phyloP scores from a whole-genome alignment of 2,797 vertebrate genomes.

The Schizopygopsis pylzovi region DNA sequence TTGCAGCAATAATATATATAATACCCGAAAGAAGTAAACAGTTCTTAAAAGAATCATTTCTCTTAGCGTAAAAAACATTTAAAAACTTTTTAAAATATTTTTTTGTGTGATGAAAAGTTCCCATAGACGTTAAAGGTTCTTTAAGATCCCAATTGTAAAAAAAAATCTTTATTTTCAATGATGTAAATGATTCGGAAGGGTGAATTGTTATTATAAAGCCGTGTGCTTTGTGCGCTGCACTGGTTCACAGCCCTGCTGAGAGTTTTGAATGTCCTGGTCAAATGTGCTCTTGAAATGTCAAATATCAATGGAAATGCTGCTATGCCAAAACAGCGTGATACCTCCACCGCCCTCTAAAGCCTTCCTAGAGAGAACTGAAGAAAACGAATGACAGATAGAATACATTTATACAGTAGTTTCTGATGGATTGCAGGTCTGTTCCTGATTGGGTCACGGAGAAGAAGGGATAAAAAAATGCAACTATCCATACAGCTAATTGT shows the following conservation, averaged over 20 bases:
- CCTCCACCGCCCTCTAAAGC: conserved; percentile 16
- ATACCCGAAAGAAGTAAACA: too few relatives aligned
- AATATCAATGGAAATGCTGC: conserved; percentile 43
- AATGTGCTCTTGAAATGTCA: conserved; percentile 49
- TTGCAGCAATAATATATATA: too few relatives aligned
- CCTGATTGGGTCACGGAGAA: neutral
- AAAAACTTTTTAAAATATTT: too few relatives aligned
- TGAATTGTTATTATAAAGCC: conserved; percentile 45
- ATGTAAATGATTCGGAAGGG: conserved; percentile 34
- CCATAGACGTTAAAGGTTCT: neutral
- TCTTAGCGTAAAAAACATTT: too few relatives aligned
- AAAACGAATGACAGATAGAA: neutral
- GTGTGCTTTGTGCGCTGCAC: conserved; percentile 45
- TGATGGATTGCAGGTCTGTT: neutral
- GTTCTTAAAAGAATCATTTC: too few relatives aligned
- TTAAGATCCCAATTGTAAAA: neutral
- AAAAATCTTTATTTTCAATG: neutral
- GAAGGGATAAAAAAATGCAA: neutral
- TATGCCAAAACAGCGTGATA: conserved; percentile 42
- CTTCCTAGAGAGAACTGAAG: neutral
- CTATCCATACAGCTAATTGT: neutral
- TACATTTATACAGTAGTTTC: neutral
- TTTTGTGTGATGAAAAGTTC: neutral
- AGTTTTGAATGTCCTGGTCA: conserved; percentile 49
- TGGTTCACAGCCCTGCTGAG: conserved; percentile 53